Evolutionary conservation across 1,140 invertebrate species (phyloP), one percentile per base, ranked within the genome.

Genomic region (Drosophila neocordata): DNA sequence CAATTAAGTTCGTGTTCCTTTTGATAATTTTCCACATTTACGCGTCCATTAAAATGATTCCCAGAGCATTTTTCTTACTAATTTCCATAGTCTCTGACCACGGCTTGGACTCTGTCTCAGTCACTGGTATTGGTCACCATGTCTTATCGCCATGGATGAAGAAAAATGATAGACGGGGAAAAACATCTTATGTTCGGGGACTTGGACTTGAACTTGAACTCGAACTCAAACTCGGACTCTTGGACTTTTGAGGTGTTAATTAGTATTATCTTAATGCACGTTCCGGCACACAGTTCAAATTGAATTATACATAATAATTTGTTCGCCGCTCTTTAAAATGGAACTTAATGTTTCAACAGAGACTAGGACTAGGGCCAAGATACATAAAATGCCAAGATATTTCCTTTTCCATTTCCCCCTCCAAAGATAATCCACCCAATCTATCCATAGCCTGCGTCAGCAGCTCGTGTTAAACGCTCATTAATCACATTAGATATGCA

Each of bases 231-330:
- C 13, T 9, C 6, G 24, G 24, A 31, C 24, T 13, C 1, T 7
- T 9, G 35, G 20, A 61, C 70, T 71, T 22, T 63, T 75, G 72
- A 87, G 83, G 83, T 87, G 83, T 87, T 87, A 87, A 87, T 87
- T 87, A 88, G 79, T 72, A 83, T 83, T 87, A 87, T 87, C 83
- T 87, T 87, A 87, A 87, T 87, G 83, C 76, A 88, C 83, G 83
- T 87, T 87, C 83, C 83, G 83, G 83, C 83, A 87, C 83, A 88
- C 75, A 83, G 83, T 88, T 87, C 83, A 88, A 87, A 88, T 81
- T 87, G 79, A 87, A 87, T 87, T 87, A 87, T 88, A 88, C 82
- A 88, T 88, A 88, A 87, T 87, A 87, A 87, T 87, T 87, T 87
- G 82, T 87, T 71, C 69, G 79, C 63, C 82, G 77, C 82, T 87